Evolutionary conservation across 2,113 vertebrate species (phyloP), one percentile per base, ranked within the genome.

Genomic region (Fukomys damarensis): DNA sequence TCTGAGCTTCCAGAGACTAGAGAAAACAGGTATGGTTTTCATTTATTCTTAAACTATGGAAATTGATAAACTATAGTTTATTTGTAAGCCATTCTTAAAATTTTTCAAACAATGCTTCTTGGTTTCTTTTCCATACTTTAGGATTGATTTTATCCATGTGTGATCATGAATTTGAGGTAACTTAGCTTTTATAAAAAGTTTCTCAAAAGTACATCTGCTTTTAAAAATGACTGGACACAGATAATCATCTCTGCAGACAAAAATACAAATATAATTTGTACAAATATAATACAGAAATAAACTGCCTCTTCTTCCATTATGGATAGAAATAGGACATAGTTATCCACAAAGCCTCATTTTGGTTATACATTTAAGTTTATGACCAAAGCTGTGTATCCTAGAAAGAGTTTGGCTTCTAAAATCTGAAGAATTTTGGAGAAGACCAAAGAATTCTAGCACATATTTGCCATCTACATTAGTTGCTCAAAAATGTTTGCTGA

Each of bases 81-180:
- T 58, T 94, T 66, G 7, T 92, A 59, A 96, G 49, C 17, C 63
- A 41, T 54, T 79, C 43, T 68, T 87, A 76, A 87, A 85, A 26
- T 19, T 93, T 90, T 86, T 46, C 65, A 66, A 84, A 72, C 8
- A 24, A 43, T 94, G 49, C 2, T 28, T 61, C 19, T 49, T 70
- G 14, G 1, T 58, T 7, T 7, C 19, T 81, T 87, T 94, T 24
- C 30, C 35, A 13, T 66, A 35, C 5, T 41, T 79, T 76, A 43
- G 16, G n/a, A 20, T 66, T 81, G 10, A 24, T 70, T 94, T 91
- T 74, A 70, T 43, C 4, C 1, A 74, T 87, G n/a, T 58, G n/a
- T 91, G n/a, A 24, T 79, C 32, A 66, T 66, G 81, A 93, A 43
- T 80, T 86, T 92, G 93, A 92, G 74, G 92, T 41, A 83, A 32